phyloP scores from a whole-genome alignment of 2,797 vertebrate genomes.

The Limnodromus scolopaceus region DNA sequence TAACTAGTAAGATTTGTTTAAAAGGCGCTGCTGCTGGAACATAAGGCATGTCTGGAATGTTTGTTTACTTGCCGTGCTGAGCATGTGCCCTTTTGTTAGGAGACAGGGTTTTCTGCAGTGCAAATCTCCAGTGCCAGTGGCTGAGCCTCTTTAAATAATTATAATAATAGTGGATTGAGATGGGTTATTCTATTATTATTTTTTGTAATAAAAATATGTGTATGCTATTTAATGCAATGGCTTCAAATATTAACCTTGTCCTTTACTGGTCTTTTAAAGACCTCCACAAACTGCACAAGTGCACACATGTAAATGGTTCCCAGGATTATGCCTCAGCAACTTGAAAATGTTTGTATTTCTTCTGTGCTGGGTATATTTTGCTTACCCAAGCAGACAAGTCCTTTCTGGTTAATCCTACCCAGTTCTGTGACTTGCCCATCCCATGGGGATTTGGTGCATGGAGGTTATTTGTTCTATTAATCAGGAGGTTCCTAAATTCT shows the following conservation, averaged over 20 bases:
- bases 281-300: slow-evolving; percentile 5
- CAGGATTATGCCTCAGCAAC: slow-evolving; percentile 61
- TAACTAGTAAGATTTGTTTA: slow-evolving; percentile 78
- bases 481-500: slow-evolving; percentile 76
- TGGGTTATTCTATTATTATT: background rate
- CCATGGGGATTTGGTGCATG: slow-evolving; percentile 69
- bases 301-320: background rate
- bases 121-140: background rate
- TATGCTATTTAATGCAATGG: background rate
- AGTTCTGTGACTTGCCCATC: slow-evolving; percentile 68
- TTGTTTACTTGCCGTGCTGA: slow-evolving; percentile 68
- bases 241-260: slow-evolving; percentile 32
- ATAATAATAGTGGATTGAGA: background rate
- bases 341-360: slow-evolving; percentile 75
- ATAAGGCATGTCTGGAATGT: slow-evolving; percentile 65
- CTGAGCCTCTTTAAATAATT: slow-evolving; percentile 39
- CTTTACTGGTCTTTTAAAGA: slow-evolving; percentile 37
- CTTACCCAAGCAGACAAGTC: slow-evolving; percentile 71
- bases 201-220: background rate
- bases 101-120: background rate
- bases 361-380: slow-evolving; percentile 67
- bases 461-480: slow-evolving; percentile 77
- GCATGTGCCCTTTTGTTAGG: slow-evolving; percentile 45
- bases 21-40: slow-evolving; percentile 71
- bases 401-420: slow-evolving; percentile 70